Conservation (phyloP, 2,113 vertebrate species). For the Callipepla squamata region DNA sequence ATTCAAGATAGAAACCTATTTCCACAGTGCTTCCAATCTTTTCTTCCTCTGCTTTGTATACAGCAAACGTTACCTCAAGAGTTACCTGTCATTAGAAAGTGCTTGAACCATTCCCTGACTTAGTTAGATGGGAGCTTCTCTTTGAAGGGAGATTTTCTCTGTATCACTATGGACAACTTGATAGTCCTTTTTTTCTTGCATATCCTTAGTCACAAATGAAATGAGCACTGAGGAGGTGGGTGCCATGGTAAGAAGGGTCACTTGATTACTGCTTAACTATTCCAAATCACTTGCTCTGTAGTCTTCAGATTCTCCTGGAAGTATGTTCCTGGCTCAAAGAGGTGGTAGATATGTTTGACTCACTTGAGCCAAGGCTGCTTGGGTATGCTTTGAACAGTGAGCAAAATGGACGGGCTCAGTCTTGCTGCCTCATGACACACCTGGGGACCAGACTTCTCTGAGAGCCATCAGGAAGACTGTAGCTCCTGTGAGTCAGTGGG, state of each 20-base stretch:
- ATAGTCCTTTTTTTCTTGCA: not conserved
- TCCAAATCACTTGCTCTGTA: not conserved
- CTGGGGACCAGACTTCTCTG: not conserved
- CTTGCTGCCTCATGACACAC: not conserved
- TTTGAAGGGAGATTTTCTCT: not conserved
- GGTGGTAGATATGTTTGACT: not conserved
- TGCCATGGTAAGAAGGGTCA: not conserved
- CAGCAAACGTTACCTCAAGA: not conserved
- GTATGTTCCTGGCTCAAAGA: not conserved
- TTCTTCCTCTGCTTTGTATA: not conserved
- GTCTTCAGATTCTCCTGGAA: not conserved
- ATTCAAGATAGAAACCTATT: not conserved
- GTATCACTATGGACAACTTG: not conserved
- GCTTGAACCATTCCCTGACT: not conserved
- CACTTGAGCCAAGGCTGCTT: not conserved
- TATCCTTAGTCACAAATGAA: not conserved
- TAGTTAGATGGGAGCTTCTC: not conserved
- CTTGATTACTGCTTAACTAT: not conserved
- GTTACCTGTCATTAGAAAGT: not conserved
- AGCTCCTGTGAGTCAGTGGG: not conserved
- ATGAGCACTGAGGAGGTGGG: not conserved
- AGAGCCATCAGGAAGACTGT: not conserved
- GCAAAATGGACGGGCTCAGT: not conserved
- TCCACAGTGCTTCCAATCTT: not conserved
- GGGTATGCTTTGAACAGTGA: not conserved